Evolutionary conservation across 2,113 vertebrate genomes (phyloP).

Genomic region (Capreolus pygargus): DNA sequence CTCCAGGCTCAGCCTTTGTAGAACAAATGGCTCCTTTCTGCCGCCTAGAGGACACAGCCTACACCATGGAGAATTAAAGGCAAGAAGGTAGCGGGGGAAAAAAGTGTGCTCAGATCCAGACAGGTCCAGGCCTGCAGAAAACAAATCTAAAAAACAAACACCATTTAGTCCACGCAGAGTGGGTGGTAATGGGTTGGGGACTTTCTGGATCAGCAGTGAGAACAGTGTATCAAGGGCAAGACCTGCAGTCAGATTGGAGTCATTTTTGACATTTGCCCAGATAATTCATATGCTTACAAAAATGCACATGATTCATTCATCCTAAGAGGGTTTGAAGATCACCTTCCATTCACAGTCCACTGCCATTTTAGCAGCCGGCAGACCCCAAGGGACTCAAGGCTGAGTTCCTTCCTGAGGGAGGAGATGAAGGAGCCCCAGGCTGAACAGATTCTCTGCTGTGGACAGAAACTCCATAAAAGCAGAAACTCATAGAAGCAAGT

Average conservation of each 20-base stretch:
- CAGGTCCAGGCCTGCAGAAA: neutral
- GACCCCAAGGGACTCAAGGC: neutral
- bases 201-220: neutral
- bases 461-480: neutral
- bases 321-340: neutral
- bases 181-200: neutral
- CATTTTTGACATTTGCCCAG: neutral
- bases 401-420: neutral
- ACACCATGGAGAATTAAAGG: neutral
- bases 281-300: neutral
- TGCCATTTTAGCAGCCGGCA: neutral
- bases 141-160: neutral
- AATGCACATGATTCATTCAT: neutral
- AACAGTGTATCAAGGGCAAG: neutral
- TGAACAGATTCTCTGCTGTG: neutral
- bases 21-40: conserved; percentile 30
- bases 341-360: neutral
- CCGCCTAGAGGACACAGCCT: conserved; percentile 54
- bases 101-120: neutral
- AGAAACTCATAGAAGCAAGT: neutral
- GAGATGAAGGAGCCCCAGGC: neutral
- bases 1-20: neutral
- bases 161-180: neutral
- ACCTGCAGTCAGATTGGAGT: neutral
- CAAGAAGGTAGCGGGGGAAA: neutral